Percentiles rank a stretch among this genome's conserved stretches.
Evolutionary conservation across 2,888 invertebrate species (phyloP).

Genomic region (Lamellibrachia columna): DNA sequence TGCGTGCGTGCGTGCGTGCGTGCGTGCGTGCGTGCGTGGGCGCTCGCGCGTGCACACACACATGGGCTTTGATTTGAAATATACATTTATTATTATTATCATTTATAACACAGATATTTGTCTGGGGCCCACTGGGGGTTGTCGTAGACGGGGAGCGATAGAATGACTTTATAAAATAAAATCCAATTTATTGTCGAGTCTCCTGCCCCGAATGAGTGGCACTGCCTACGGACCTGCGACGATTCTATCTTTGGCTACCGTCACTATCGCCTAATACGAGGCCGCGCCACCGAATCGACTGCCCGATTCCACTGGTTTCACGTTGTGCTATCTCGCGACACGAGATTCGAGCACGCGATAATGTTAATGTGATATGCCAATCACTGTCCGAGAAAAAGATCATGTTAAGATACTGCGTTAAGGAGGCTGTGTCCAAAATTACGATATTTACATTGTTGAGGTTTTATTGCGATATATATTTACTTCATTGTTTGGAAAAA

Average conservation of each 20-base stretch:
- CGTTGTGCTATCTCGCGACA: not conserved
- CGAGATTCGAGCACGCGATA: not conserved
- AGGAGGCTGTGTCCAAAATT: not conserved
- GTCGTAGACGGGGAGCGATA: not conserved
- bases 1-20: too few species aligned
- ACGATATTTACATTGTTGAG: not conserved
- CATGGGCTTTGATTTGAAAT: too few species aligned
- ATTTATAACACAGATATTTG: not conserved
- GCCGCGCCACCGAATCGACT: not conserved
- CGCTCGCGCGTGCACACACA: too few species aligned
- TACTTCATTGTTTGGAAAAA: not conserved
- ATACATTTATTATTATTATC: too few species aligned
- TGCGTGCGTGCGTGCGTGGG: too few species aligned
- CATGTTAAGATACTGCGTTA: not conserved
- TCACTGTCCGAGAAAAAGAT: not conserved
- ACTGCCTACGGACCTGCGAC: not conserved
- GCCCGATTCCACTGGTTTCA: not conserved
- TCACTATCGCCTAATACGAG: not conserved
- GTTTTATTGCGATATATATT: not conserved
- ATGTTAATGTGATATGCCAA: constrained; percentile 9
- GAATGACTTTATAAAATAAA: not conserved
- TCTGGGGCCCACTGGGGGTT: not conserved
- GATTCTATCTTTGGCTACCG: not conserved
- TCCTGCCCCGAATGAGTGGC: not conserved
- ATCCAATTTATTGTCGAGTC: not conserved